A percentile compares a stretch with the other conserved stretches of the same genome.
phyloP scores from a whole-genome alignment of 2,113 vertebrate species.

The Cyrtonyx montezumae region DNA sequence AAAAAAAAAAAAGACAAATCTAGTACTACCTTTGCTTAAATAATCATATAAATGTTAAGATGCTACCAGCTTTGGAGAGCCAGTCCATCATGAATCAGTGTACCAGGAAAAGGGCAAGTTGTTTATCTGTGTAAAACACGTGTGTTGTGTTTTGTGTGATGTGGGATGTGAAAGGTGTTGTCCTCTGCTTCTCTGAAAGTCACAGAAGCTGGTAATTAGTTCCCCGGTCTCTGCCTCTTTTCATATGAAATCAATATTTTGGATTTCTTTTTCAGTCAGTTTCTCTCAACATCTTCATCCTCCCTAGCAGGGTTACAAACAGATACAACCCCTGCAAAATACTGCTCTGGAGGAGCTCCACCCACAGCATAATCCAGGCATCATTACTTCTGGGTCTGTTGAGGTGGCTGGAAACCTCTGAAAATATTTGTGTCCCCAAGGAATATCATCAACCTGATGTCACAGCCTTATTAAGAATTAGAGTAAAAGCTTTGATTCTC shows the following conservation, averaged over 20 bases:
- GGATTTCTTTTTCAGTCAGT: not conserved
- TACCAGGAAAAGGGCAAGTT: not conserved
- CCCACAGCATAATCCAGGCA: not conserved
- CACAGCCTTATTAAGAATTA: not conserved
- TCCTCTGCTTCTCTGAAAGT: not conserved
- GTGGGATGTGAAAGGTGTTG: not conserved
- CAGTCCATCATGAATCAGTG: not conserved
- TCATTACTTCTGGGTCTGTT: slow-evolving; percentile 14
- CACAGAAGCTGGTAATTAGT: not conserved
- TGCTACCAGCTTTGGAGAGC: not conserved
- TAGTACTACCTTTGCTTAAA: not conserved
- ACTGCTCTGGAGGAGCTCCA: not conserved
- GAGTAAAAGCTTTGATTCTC: slow-evolving; percentile 18
- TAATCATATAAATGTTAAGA: not conserved
- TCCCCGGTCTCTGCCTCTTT: not conserved
- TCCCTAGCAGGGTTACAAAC: not conserved
- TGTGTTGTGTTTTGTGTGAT: not conserved
- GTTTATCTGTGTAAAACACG: not conserved
- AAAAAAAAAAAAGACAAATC: not conserved
- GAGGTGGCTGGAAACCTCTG: not conserved
- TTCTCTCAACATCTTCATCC: not conserved
- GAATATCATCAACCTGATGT: not conserved
- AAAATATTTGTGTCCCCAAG: not conserved
- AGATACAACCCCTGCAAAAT: not conserved
- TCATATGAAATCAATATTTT: not conserved